Evolutionary conservation across 2,888 invertebrate genomes (phyloP).

Genomic region (Ectemnius continuus): DNA sequence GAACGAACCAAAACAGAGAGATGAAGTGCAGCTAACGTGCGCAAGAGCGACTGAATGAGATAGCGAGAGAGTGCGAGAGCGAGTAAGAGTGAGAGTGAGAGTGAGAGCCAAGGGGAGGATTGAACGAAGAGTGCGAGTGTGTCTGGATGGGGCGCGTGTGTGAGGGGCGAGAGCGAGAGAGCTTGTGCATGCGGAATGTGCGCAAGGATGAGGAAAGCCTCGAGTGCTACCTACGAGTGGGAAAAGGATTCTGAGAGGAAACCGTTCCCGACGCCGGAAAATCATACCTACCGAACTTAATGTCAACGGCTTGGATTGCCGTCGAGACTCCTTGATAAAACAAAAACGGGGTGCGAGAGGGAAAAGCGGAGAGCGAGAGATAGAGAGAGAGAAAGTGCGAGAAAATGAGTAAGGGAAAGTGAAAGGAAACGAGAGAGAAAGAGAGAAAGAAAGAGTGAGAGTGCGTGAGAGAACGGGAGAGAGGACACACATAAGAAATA

Average conservation of each 20-base stretch:
- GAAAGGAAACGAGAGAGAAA: constrained; percentile 64
- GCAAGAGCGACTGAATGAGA: constrained; percentile 14
- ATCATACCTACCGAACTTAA: constrained; percentile 68
- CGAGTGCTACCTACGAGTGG: too few species aligned
- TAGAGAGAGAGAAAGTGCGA: constrained; percentile 29
- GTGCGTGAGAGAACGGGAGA: constrained; percentile 36
- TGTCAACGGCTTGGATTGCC: constrained; percentile 61
- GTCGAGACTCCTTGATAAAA: constrained; percentile 61
- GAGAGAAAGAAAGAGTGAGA: constrained; percentile 35
- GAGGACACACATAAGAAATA: constrained; percentile 59
- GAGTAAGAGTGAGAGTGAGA: constrained; percentile 11
- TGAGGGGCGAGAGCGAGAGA: neutral
- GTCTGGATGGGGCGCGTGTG: constrained; percentile 1
- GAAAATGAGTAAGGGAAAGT: constrained; percentile 59
- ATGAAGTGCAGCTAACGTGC: constrained; percentile 29
- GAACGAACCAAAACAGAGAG: constrained; percentile 16
- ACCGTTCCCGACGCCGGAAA: constrained; percentile 55
- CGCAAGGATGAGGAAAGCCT: too few species aligned
- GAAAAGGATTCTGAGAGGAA: constrained; percentile 39
- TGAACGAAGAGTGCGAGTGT: neutral
- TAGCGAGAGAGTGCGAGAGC: constrained; percentile 22
- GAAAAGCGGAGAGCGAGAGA: constrained; percentile 39
- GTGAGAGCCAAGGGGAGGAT: neutral
- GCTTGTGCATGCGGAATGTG: constrained; percentile 20
- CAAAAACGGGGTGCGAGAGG: constrained; percentile 46